Evolutionary conservation across 2,113 vertebrate species (phyloP).

Genomic region (Cranoglanis bouderius): DNA sequence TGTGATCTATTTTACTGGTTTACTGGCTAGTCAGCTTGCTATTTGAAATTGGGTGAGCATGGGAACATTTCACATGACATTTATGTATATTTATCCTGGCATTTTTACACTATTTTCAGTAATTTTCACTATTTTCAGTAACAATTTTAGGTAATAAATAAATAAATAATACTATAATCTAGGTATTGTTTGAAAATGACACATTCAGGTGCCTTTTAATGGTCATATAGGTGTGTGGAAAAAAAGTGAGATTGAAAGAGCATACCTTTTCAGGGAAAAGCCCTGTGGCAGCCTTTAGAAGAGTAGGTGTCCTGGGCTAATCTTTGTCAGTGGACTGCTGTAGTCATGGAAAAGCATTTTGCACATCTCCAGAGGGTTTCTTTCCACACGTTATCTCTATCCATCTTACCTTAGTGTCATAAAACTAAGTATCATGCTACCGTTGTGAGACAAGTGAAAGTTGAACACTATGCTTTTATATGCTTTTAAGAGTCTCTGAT

Average conservation of each 20-base stretch:
- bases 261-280: conserved; percentile 38
- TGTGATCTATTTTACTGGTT: background rate
- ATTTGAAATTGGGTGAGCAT: background rate
- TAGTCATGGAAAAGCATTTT: conserved; percentile 19
- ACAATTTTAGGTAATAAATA: too few species aligned
- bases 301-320: conserved; percentile 22
- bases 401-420: background rate
- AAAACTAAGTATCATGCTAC: background rate
- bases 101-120: background rate
- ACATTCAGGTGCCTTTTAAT: background rate
- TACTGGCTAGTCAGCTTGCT: background rate
- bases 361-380: background rate
- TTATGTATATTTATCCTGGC: background rate
- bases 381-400: background rate
- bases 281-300: conserved; percentile 27
- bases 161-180: too few species aligned
- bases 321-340: conserved; percentile 1
- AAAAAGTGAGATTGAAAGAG: conserved; percentile 12
- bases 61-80: background rate
- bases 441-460: background rate
- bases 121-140: background rate
- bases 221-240: background rate
- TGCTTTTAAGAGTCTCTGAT: background rate
- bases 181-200: background rate
- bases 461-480: background rate